These are phyloP conservation scores for Cairina moschata DNA, from an alignment of 2,113 vertebrate genomes.

Conservation along the genomic window DNA sequence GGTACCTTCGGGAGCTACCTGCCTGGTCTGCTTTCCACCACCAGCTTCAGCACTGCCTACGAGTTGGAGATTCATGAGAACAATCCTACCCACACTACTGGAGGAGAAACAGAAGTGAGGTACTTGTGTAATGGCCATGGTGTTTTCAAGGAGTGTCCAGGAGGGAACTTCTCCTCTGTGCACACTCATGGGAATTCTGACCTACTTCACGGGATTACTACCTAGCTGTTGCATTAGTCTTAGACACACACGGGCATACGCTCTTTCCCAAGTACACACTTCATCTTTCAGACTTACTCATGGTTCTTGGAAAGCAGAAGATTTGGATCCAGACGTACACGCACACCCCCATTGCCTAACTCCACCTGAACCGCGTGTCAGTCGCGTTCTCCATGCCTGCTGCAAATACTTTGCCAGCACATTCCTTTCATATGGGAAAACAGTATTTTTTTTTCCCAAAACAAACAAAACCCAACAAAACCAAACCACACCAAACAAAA, in stretches of 20 bases:
- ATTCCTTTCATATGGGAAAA: background rate
- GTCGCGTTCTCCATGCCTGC: background rate
- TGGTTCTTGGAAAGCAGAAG: background rate
- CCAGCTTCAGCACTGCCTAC: background rate
- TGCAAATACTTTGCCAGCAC: background rate
- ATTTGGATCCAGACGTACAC: background rate
- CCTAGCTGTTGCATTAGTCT: background rate
- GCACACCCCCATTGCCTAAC: background rate
- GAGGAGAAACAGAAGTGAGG: background rate
- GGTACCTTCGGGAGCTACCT: background rate
- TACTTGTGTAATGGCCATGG: fast-evolving
- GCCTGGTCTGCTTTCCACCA: background rate
- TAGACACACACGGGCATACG: background rate
- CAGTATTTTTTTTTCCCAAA: background rate
- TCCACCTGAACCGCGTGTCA: background rate
- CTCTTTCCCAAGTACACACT: background rate
- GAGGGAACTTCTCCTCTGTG: background rate
- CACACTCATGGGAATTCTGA: background rate
- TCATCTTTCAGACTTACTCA: background rate
- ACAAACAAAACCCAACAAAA: too few species aligned
- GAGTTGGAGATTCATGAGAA: background rate
- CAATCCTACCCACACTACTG: background rate
- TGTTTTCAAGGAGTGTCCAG: background rate
- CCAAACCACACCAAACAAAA: too few species aligned
- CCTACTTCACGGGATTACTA: background rate